These are phyloP conservation scores for Oryzias celebensis DNA, from an alignment of 2,113 vertebrate species.

Conservation along the genomic window DNA sequence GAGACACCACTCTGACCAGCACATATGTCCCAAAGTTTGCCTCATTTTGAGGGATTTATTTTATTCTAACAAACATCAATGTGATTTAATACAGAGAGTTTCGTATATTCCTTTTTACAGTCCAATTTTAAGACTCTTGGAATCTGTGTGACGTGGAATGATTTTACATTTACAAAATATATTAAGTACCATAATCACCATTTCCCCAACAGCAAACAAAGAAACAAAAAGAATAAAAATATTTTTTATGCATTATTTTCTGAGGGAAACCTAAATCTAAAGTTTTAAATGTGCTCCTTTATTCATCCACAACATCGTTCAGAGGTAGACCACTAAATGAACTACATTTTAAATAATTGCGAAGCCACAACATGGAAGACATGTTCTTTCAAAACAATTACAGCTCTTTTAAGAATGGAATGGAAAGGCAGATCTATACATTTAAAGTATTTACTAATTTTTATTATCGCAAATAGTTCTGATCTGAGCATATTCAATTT, in stretches of 20 bases:
- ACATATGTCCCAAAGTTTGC: slow-evolving; percentile 21
- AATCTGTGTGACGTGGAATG: slow-evolving; percentile 47
- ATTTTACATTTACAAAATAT: slow-evolving; percentile 56
- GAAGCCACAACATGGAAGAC: slow-evolving; percentile 51
- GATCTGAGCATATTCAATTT: slow-evolving; percentile 5
- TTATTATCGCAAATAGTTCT: slow-evolving; percentile 19
- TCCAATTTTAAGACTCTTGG: slow-evolving; percentile 52
- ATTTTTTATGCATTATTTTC: slow-evolving; percentile 11
- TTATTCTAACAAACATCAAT: slow-evolving; percentile 67
- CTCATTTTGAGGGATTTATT: slow-evolving; percentile 77
- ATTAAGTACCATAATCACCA: slow-evolving; percentile 23
- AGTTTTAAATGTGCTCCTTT: slow-evolving; percentile 1
- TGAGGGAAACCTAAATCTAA: slow-evolving; percentile 1
- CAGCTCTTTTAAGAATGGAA: not conserved
- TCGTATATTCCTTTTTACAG: slow-evolving; percentile 30
- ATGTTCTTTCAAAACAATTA: slow-evolving; percentile 12
- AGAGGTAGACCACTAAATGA: slow-evolving; percentile 43
- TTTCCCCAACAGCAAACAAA: slow-evolving; percentile 37
- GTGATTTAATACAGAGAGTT: slow-evolving; percentile 68
- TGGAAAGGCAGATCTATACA: slow-evolving; percentile 6
- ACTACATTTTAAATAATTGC: slow-evolving; percentile 16
- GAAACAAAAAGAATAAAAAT: slow-evolving; percentile 4
- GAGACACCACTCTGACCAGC: slow-evolving; percentile 18
- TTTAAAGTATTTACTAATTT: slow-evolving; percentile 1
- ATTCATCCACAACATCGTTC: slow-evolving; percentile 18